Evolutionary conservation across 2,888 invertebrate genomes (phyloP).

Genomic region (Metallyticus violacea): DNA sequence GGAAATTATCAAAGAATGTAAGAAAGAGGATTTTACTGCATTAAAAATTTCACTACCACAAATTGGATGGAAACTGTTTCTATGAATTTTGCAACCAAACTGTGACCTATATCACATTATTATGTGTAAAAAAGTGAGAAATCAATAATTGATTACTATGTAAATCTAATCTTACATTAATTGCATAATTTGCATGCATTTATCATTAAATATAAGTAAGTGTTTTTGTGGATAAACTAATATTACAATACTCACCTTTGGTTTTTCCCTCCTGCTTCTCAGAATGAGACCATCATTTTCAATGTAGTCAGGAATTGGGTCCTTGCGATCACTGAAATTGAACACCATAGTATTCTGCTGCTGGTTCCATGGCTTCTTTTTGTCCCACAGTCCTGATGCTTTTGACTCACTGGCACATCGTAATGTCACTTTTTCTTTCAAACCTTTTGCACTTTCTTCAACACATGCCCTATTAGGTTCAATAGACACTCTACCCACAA

Average conservation of each 20-base stretch:
- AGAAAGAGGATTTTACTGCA: too few species aligned
- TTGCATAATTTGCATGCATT: too few species aligned
- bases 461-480: slow-evolving; percentile 42
- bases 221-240: too few species aligned
- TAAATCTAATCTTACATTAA: too few species aligned
- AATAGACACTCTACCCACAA: slow-evolving; percentile 40
- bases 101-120: too few species aligned
- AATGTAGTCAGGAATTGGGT: slow-evolving; percentile 82
- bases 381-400: slow-evolving; percentile 45
- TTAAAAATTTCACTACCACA: too few species aligned
- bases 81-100: too few species aligned
- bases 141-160: too few species aligned
- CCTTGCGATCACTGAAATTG: slow-evolving; percentile 81
- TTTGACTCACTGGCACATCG: slow-evolving; percentile 27
- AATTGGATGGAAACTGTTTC: too few species aligned
- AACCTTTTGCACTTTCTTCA: slow-evolving; percentile 26
- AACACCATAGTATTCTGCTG: slow-evolving; percentile 73
- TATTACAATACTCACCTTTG: slow-evolving; percentile 61
- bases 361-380: slow-evolving; percentile 52
- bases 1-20: too few species aligned
- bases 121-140: too few species aligned
- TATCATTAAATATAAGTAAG: too few species aligned
- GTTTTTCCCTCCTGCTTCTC: slow-evolving; percentile 62
- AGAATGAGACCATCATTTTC: slow-evolving; percentile 82
- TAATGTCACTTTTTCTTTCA: slow-evolving; percentile 18